phyloP scores from a whole-genome alignment of 2,113 vertebrate genomes.

The Aspiorhynchus laticeps region DNA sequence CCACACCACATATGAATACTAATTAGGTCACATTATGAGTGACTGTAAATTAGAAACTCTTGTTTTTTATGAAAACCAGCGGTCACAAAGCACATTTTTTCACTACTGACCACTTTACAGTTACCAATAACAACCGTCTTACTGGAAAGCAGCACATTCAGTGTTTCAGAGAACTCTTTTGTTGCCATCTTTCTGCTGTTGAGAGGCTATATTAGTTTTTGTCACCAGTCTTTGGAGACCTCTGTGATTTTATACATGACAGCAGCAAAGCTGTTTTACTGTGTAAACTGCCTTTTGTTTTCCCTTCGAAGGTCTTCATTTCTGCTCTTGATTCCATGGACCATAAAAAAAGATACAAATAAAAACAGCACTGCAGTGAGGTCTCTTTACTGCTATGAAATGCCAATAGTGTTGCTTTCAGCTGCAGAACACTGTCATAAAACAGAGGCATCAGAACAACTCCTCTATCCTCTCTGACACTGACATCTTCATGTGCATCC shows the following conservation, averaged over 20 bases:
- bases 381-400: not conserved
- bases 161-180: not conserved
- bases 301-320: slow-evolving; percentile 32
- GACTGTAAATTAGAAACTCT: not conserved
- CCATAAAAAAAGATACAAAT: not conserved
- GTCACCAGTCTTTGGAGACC: slow-evolving; percentile 6
- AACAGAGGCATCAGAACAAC: slow-evolving; percentile 3
- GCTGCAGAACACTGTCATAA: slow-evolving; percentile 12
- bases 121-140: slow-evolving; percentile 20
- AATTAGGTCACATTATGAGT: not conserved
- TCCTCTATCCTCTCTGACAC: slow-evolving; percentile 7
- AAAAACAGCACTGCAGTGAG: slow-evolving; percentile 11
- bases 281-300: slow-evolving; percentile 20
- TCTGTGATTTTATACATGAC: not conserved
- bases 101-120: not conserved
- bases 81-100: not conserved
- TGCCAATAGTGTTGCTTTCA: not conserved
- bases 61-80: not conserved
- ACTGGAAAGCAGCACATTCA: not conserved
- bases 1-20: not conserved
- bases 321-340: slow-evolving; percentile 12
- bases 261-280: slow-evolving; percentile 6
- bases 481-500: not conserved
- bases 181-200: slow-evolving; percentile 12
- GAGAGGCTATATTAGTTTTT: slow-evolving; percentile 16